phyloP scores from a whole-genome alignment of 2,797 vertebrate species.

The Lagodon rhomboides region DNA sequence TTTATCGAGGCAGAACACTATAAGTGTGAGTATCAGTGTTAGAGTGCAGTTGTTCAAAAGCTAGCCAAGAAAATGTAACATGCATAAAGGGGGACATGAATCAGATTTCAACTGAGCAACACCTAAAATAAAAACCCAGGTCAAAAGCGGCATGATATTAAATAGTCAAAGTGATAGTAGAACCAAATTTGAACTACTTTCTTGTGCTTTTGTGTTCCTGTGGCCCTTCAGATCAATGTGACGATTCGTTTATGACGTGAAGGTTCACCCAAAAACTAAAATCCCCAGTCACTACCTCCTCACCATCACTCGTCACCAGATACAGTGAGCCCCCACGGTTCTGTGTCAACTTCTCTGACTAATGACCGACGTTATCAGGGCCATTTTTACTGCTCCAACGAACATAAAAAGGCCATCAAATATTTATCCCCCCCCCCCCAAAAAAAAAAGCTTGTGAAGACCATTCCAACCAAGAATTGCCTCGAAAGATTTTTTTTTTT shows the following conservation, averaged over 20 bases:
- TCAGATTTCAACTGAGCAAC: too few relatives aligned
- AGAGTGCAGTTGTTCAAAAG: too few relatives aligned
- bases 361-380: constrained; percentile 35
- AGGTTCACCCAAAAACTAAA: constrained; percentile 1
- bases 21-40: too few relatives aligned
- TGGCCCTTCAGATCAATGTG: background rate
- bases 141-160: background rate
- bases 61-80: too few relatives aligned
- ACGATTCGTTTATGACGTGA: constrained; percentile 18
- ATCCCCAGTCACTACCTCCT: background rate
- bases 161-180: too few relatives aligned
- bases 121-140: background rate
- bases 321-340: background rate
- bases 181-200: background rate
- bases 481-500: constrained; percentile 31
- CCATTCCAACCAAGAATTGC: constrained; percentile 28
- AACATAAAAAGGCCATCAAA: constrained; percentile 25
- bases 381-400: constrained; percentile 52
- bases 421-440: background rate
- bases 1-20: too few relatives aligned
- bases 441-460: constrained; percentile 19
- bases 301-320: background rate
- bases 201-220: background rate
- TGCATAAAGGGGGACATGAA: too few relatives aligned
- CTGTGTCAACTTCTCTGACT: constrained; percentile 34